Conservation (phyloP, 2,888 invertebrate species). For the Polydrusus cervinus region DNA sequence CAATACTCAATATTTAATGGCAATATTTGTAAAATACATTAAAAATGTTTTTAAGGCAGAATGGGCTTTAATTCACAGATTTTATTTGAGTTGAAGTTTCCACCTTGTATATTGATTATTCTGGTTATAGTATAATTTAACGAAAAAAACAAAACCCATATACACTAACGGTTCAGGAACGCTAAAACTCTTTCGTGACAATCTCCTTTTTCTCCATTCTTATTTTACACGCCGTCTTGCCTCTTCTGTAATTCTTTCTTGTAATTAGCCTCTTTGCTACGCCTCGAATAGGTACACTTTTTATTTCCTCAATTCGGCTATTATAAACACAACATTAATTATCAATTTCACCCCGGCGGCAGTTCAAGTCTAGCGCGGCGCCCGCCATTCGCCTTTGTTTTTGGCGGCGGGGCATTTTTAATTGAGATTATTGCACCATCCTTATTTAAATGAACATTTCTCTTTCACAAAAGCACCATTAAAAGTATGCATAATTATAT, state of each 20-base stretch:
- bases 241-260: slow-evolving; percentile 60
- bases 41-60: no score
- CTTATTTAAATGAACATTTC: slow-evolving; percentile 70
- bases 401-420: slow-evolving; percentile 70
- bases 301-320: slow-evolving; percentile 71
- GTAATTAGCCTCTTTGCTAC: slow-evolving; percentile 64
- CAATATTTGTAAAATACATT: no score
- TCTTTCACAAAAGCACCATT: slow-evolving; percentile 67
- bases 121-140: no score
- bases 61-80: no score
- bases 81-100: no score
- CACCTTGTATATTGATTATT: no score
- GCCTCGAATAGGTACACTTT: slow-evolving; percentile 70
- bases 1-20: no score
- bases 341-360: slow-evolving; percentile 67
- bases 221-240: slow-evolving; percentile 50
- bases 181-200: slow-evolving; percentile 10
- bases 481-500: slow-evolving; percentile 72
- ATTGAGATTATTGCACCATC: slow-evolving; percentile 72
- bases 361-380: slow-evolving; percentile 59
- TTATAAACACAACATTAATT: slow-evolving; percentile 73
- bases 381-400: slow-evolving; percentile 67
- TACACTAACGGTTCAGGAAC: not conserved
- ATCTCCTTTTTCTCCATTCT: slow-evolving; percentile 3
- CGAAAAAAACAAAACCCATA: no score